These are phyloP conservation scores for Octodon degus DNA, from an alignment of 2,113 vertebrate genomes.

Conservation along the genomic window DNA sequence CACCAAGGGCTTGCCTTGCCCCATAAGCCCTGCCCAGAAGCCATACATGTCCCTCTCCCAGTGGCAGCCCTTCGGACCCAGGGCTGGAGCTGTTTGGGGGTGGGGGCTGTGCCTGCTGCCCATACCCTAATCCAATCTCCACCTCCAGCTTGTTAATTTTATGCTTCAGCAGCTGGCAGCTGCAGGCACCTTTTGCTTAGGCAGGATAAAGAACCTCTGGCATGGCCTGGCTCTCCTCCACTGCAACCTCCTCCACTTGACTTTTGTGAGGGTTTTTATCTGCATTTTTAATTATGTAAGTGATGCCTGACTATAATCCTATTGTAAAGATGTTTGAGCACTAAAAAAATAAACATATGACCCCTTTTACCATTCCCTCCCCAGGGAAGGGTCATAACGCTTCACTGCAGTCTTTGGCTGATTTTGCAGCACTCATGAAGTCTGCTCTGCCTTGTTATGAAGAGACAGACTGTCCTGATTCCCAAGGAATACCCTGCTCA, in stretches of 20 bases:
- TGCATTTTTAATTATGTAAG: conserved; percentile 71
- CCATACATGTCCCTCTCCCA: neutral
- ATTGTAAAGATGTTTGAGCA: conserved; percentile 44
- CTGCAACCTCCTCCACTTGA: neutral
- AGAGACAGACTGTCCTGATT: conserved; percentile 6
- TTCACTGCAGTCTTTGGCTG: neutral
- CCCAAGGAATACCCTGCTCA: neutral
- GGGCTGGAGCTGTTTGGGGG: neutral
- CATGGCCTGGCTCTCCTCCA: neutral
- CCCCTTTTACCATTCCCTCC: neutral
- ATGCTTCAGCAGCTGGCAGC: conserved; percentile 59
- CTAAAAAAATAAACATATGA: conserved; percentile 43
- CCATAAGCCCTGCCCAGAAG: neutral
- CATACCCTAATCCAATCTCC: conserved; percentile 50
- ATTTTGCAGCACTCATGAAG: neutral
- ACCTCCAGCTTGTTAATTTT: conserved; percentile 74
- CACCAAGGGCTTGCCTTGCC: neutral
- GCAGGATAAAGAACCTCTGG: neutral
- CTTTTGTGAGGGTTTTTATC: conserved; percentile 59
- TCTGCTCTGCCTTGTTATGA: neutral
- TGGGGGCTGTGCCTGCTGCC: neutral
- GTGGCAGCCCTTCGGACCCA: neutral
- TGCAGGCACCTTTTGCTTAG: neutral
- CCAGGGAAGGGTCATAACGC: neutral
- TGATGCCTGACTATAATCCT: conserved; percentile 52